Evolutionary conservation across 2,888 invertebrate genomes (phyloP).

Genomic region (Cosmopolites sordidus): DNA sequence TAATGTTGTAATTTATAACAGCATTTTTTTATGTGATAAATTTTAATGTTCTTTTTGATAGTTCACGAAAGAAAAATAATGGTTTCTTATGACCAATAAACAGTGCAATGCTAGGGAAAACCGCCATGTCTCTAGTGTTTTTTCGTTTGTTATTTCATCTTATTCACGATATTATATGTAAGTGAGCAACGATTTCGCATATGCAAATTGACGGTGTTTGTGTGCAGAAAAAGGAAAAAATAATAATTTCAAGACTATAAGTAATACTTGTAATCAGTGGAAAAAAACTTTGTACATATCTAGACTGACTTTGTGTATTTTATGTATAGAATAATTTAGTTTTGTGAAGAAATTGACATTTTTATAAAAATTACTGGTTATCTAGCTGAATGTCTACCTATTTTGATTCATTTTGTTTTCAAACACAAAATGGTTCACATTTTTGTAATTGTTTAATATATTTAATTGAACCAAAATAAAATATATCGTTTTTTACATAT

Average conservation of each 20-base stretch:
- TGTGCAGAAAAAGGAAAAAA: background rate
- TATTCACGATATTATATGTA: background rate
- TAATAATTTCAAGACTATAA: constrained; percentile 19
- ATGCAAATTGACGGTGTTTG: background rate
- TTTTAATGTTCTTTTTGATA: too few relatives aligned
- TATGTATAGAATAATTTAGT: constrained; percentile 36
- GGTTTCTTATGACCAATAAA: too few relatives aligned
- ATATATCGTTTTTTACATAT: too few relatives aligned
- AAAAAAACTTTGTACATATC: constrained; percentile 39
- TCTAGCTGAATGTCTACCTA: constrained; percentile 26
- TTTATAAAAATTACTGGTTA: constrained; percentile 24
- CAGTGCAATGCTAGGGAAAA: background rate
- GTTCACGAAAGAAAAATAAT: too few relatives aligned
- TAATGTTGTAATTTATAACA: too few relatives aligned
- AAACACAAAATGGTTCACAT: background rate
- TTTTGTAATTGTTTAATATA: background rate
- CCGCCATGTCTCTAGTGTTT: background rate
- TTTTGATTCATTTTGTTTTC: background rate
- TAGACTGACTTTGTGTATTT: constrained; percentile 43
- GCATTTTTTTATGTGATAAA: too few relatives aligned
- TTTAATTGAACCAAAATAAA: too few relatives aligned
- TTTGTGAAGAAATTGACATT: constrained; percentile 23
- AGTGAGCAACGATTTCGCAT: background rate
- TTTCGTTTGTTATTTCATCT: background rate
- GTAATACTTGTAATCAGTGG: constrained; percentile 29